These are phyloP conservation scores for Drosophila dunni DNA, from an alignment of 1,140 invertebrate genomes.

Conservation along the genomic window DNA sequence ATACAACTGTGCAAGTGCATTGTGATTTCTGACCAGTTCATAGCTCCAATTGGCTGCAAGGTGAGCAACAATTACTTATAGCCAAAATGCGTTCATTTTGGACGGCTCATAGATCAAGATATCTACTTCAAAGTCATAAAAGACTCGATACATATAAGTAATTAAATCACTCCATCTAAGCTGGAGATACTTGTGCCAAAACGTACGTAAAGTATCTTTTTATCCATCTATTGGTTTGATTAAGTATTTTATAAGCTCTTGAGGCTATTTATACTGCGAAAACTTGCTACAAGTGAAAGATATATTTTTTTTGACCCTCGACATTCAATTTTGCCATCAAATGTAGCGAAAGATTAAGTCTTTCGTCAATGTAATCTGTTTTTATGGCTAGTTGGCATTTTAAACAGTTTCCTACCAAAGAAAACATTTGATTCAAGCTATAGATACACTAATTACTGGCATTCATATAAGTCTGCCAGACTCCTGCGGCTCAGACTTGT, in stretches of 20 bases:
- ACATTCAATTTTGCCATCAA: neutral
- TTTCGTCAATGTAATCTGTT: neutral
- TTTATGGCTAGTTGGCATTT: too few species aligned
- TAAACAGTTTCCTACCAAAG: too few species aligned
- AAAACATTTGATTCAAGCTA: too few species aligned
- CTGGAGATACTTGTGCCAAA: slow-evolving; percentile 8
- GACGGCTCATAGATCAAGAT: slow-evolving; percentile 19
- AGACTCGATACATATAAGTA: slow-evolving; percentile 16
- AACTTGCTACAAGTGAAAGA: neutral
- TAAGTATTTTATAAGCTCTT: slow-evolving; percentile 1
- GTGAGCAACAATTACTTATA: slow-evolving; percentile 36
- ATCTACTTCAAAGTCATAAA: slow-evolving; percentile 1
- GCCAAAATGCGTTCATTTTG: slow-evolving; percentile 22
- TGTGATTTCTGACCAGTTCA: slow-evolving; percentile 11
- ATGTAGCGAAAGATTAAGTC: neutral
- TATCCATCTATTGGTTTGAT: neutral
- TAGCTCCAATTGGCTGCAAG: slow-evolving; percentile 31
- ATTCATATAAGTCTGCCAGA: too few species aligned
- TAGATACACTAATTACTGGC: too few species aligned
- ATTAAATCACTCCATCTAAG: slow-evolving; percentile 16
- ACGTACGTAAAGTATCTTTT: slow-evolving; percentile 2
- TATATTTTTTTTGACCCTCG: neutral
- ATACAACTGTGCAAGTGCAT: slow-evolving; percentile 9
- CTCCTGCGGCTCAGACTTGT: neutral
- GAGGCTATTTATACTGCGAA: slow-evolving; percentile 6